Evolutionary conservation across 2,113 vertebrate species (phyloP).

Genomic region (Scomber scombrus): DNA sequence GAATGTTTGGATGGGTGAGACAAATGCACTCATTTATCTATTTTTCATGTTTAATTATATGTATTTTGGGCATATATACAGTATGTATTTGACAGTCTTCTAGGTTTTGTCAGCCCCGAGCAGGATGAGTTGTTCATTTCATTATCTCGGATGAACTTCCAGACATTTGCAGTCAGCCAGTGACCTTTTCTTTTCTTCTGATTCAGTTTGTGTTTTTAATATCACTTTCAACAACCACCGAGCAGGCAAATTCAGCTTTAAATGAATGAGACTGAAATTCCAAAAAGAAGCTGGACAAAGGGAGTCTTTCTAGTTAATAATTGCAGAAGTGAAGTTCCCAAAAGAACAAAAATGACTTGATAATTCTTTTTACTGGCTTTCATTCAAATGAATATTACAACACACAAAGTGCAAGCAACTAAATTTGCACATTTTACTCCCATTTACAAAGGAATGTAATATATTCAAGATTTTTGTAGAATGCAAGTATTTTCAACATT

Average conservation of each 20-base stretch:
- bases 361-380: no score
- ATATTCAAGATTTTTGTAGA: no score
- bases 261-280: neutral
- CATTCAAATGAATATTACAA: no score
- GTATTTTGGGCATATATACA: neutral
- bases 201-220: neutral
- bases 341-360: no score
- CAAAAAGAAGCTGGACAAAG: neutral
- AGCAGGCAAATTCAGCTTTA: no score
- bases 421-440: no score
- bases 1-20: neutral
- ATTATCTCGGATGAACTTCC: constrained; percentile 41
- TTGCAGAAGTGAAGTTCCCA: no score
- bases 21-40: neutral
- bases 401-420: no score
- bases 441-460: no score
- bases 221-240: no score
- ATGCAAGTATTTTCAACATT: no score
- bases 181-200: constrained; percentile 53
- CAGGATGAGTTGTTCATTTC: constrained; percentile 30
- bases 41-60: neutral
- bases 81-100: neutral
- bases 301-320: no score
- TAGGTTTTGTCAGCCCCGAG: neutral
- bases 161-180: constrained; percentile 31